Base-by-base conservation (phyloP, 2,113 vertebrate species). In the Hippocampus guttulatus region DNA sequence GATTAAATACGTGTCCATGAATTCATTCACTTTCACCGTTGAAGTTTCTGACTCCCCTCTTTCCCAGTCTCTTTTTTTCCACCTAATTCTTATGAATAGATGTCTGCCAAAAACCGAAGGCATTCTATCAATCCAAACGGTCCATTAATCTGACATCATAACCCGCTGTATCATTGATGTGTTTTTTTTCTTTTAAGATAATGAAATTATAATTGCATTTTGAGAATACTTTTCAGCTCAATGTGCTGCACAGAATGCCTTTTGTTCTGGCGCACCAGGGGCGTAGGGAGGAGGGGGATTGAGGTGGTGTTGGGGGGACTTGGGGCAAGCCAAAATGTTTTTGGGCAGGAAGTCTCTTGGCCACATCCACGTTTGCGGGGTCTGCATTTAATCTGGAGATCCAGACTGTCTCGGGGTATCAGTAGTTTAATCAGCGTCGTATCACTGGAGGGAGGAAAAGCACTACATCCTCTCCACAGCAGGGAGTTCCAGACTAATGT, bases 261-360 rank as follows among this genome's bases (percentile, higher is more conserved):
- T 77, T 81, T 77, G 49, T 80, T 71, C 21, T 43, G 23, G 60
- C 25, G 43, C 75, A 41, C 63, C 40, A 1, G 76, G 78, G 70
- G 43, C 43, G 77, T 75, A 74, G 55, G 21, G 23, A 74, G 55
- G 21, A 3, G 21, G 63, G 4, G 8, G 55, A 33, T 33, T 5
- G 30, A 5, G 33, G 33, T 0, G 33, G 33, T 5, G 33, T 2
- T 33, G 41, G 41, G 11, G 8, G 43, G 43, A 45, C 12, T 45
- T 45, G 47, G 47, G 49, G 49, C 18, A 8, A 23, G 21, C 52
- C 52, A 10, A 11, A 3, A 23, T 11, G 52, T 55, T 55, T 55
- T 55, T 3, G 76, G 74, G 71, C 87, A 89, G 87, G 85, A 89
- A 88, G 85, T 86, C 67, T 85, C 63, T 57, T 74, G 63, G 77